A percentile compares a stretch with the other conserved stretches of the same genome.
These are phyloP conservation scores for Choristoneura fumiferana DNA, from an alignment of 1,140 invertebrate genomes.

Conservation along the genomic window DNA sequence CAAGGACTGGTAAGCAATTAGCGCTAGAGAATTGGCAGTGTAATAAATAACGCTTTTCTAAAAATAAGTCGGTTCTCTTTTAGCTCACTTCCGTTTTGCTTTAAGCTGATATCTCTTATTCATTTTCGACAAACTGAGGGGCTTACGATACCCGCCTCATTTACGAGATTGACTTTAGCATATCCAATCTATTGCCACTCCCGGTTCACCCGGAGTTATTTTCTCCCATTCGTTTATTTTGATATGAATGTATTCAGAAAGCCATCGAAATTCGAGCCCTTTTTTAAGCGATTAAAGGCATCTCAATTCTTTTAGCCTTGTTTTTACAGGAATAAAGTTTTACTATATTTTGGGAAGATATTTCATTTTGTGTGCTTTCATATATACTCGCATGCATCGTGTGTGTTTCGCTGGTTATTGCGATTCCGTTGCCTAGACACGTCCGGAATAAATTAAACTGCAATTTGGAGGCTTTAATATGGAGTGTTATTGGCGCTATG, in stretches of 20 bases:
- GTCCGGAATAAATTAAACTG: constrained; percentile 76
- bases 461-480: constrained; percentile 75
- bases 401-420: constrained; percentile 68
- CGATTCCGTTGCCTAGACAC: constrained; percentile 73
- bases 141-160: constrained; percentile 17
- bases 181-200: constrained; percentile 17
- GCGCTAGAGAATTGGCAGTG: not conserved
- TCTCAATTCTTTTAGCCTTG: too few species aligned
- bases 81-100: not conserved
- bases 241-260: constrained; percentile 1
- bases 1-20: not conserved
- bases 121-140: constrained; percentile 16
- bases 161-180: constrained; percentile 18
- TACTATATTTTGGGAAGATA: not conserved
- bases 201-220: constrained; percentile 8
- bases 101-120: constrained; percentile 15
- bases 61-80: constrained; percentile 6
- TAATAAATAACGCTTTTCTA: constrained; percentile 13
- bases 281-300: too few species aligned
- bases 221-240: not conserved
- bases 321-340: too few species aligned
- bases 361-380: constrained; percentile 1
- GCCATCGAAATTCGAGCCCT: not conserved
- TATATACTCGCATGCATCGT: not conserved
- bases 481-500: constrained; percentile 69